Evolutionary conservation across 2,888 invertebrate genomes (phyloP).

Genomic region (Tetranychus truncatus): DNA sequence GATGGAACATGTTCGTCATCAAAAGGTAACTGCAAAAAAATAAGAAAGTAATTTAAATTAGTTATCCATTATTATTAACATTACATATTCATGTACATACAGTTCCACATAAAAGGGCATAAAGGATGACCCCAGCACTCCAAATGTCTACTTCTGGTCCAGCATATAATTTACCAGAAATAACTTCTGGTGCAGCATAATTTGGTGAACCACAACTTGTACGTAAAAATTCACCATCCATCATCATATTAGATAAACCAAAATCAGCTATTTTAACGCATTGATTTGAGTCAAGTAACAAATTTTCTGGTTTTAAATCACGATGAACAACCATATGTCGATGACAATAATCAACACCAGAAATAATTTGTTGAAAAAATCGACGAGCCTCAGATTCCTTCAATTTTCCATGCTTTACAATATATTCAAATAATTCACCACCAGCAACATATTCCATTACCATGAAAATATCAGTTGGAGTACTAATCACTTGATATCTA

Average conservation of each 20-base stretch:
- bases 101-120: slow-evolving; percentile 89
- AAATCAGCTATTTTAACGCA: slow-evolving; percentile 93
- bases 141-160: slow-evolving; percentile 99
- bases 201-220: slow-evolving; percentile 98
- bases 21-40: slow-evolving; percentile 50
- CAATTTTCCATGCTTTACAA: slow-evolving; percentile 92
- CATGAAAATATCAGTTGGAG: slow-evolving; percentile 99
- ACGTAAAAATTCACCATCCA: slow-evolving; percentile 92
- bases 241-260: slow-evolving; percentile 96
- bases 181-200: slow-evolving; percentile 96
- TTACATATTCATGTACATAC: slow-evolving; percentile 6
- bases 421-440: slow-evolving; percentile 97
- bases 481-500: slow-evolving; percentile 76
- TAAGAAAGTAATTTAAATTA: too few relatives aligned
- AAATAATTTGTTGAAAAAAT: slow-evolving; percentile 98
- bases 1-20: slow-evolving; percentile 99
- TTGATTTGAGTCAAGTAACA: slow-evolving; percentile 77
- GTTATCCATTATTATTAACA: too few relatives aligned
- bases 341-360: slow-evolving; percentile 97
- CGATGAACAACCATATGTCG: slow-evolving; percentile 98
- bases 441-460: slow-evolving; percentile 99
- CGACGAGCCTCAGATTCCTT: slow-evolving; percentile 91
- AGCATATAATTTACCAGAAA: slow-evolving; percentile 59
- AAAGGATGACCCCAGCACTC: slow-evolving; percentile 97
- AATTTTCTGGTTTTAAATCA: slow-evolving; percentile 92